Percentiles rank a stretch among this genome's conserved stretches.
Evolutionary conservation across 2,113 vertebrate species (phyloP).

Genomic region (Hiodon tergisus): DNA sequence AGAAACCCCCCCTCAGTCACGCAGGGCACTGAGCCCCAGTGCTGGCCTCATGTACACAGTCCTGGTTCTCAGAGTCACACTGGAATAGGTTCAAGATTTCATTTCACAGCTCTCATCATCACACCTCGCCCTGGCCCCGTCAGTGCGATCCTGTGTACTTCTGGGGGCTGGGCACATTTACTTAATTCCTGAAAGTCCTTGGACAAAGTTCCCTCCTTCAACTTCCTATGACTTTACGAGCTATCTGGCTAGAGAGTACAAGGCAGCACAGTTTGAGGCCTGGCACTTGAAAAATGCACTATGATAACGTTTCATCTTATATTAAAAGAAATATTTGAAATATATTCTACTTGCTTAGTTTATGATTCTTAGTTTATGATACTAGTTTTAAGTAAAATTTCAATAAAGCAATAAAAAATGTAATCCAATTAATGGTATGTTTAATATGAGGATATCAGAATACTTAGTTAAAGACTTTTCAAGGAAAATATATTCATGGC

Average conservation of each 20-base stretch:
- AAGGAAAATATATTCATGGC: too few species aligned
- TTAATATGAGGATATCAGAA: too few species aligned
- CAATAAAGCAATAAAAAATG: too few species aligned
- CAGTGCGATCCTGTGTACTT: constrained; percentile 23
- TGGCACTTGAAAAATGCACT: too few species aligned
- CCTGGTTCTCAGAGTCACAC: constrained; percentile 34
- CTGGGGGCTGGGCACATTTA: constrained; percentile 7
- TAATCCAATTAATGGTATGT: too few species aligned
- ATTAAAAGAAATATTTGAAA: too few species aligned
- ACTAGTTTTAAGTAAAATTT: too few species aligned
- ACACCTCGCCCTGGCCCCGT: constrained; percentile 31
- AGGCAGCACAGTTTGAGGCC: not conserved
- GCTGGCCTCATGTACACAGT: constrained; percentile 42
- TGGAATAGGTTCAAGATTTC: constrained; percentile 35
- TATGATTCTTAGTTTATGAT: too few species aligned
- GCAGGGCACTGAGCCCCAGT: constrained; percentile 28
- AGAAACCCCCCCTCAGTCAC: constrained; percentile 36
- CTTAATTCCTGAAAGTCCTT: constrained; percentile 11
- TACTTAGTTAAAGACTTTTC: too few species aligned
- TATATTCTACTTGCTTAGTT: too few species aligned
- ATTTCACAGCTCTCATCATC: constrained; percentile 23
- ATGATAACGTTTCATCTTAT: too few species aligned
- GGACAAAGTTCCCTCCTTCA: constrained; percentile 10
- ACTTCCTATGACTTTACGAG: not conserved
- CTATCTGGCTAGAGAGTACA: not conserved